phyloP scores from a whole-genome alignment of 2,797 vertebrate genomes.

The Pipistrellus kuhlii region DNA sequence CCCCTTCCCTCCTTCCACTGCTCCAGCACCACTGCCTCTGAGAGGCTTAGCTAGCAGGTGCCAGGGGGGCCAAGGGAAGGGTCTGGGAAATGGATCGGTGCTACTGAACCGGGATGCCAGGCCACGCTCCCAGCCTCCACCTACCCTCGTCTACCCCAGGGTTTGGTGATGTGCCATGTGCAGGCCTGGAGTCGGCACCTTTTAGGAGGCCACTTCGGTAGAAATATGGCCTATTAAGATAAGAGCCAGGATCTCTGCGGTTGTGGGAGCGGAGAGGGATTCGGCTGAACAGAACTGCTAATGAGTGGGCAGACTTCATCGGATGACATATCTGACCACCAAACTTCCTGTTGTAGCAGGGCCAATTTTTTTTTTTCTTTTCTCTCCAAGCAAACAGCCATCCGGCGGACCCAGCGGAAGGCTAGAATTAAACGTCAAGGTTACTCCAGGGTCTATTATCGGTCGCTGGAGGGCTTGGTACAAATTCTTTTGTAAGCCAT shows the following conservation, averaged over 20 bases:
- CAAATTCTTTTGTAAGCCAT: neutral
- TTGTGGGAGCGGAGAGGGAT: neutral
- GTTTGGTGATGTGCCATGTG: neutral
- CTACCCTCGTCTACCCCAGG: no score
- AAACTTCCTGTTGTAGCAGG: constrained; percentile 43
- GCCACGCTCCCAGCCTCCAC: neutral
- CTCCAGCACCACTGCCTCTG: neutral
- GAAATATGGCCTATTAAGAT: constrained; percentile 28
- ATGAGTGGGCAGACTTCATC: constrained; percentile 39
- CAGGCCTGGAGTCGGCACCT: neutral
- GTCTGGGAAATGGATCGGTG: neutral
- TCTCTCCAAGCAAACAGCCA: neutral
- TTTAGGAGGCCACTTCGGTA: neutral
- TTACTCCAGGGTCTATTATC: neutral
- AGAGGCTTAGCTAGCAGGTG: neutral
- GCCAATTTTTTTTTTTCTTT: neutral
- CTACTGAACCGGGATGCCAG: neutral
- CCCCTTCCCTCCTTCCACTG: neutral
- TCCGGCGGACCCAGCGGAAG: neutral
- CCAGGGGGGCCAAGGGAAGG: neutral
- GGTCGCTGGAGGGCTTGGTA: neutral
- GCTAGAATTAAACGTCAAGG: constrained; percentile 55
- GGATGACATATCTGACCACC: constrained; percentile 43
- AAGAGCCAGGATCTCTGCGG: constrained; percentile 63
- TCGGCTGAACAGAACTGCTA: neutral